Evolutionary conservation across 2,888 invertebrate genomes (phyloP).

Genomic region (Tortrix viridana): DNA sequence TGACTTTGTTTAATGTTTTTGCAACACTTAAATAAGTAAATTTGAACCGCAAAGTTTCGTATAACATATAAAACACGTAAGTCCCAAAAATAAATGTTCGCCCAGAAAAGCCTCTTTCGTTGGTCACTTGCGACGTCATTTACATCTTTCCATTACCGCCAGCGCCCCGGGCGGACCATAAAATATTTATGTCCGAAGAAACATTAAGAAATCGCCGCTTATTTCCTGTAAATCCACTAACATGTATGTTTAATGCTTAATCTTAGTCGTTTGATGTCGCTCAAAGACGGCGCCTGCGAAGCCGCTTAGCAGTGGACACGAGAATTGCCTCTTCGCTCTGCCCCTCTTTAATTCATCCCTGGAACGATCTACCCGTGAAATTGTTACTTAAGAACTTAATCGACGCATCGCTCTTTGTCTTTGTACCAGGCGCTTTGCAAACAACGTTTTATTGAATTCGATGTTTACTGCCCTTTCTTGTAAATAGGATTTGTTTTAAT

Average conservation of each 20-base stretch:
- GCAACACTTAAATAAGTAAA: too few species aligned
- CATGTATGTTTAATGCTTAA: constrained; percentile 78
- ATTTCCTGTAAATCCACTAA: constrained; percentile 53
- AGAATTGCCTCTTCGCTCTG: constrained; percentile 44
- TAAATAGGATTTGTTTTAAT: constrained; percentile 41
- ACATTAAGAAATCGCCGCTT: constrained; percentile 73
- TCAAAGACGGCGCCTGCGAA: constrained; percentile 63
- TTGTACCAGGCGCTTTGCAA: constrained; percentile 54
- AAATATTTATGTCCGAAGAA: constrained; percentile 77
- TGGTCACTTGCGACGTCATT: constrained; percentile 57
- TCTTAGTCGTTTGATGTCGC: constrained; percentile 71
- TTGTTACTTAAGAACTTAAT: constrained; percentile 70
- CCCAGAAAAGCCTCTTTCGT: constrained; percentile 34
- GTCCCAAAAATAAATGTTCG: constrained; percentile 3
- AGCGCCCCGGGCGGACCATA: constrained; percentile 50
- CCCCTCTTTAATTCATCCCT: constrained; percentile 64
- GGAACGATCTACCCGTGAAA: constrained; percentile 63
- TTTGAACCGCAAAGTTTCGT: too few species aligned
- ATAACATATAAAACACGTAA: not conserved
- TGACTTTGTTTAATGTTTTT: too few species aligned
- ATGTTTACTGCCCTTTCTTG: constrained; percentile 47
- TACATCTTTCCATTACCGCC: constrained; percentile 70
- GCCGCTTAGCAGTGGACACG: constrained; percentile 61
- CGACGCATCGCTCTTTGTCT: constrained; percentile 62
- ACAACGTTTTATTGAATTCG: constrained; percentile 55